These are phyloP conservation scores for Amblyjoppa proteus DNA, from an alignment of 2,888 invertebrate genomes.

Conservation along the genomic window DNA sequence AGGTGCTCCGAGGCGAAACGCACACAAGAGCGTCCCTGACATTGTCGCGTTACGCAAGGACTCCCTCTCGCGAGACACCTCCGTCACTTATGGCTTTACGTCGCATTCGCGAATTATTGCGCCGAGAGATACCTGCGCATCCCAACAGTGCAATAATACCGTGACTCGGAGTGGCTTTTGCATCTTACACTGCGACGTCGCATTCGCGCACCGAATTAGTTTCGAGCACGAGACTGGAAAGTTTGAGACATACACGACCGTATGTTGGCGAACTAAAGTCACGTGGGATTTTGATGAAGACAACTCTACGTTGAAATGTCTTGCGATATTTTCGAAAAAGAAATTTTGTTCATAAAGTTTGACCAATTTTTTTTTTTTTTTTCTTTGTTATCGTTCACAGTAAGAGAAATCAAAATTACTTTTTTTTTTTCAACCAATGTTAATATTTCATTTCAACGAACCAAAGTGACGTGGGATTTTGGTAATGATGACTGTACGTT, in stretches of 20 bases:
- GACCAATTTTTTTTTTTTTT: too few species aligned
- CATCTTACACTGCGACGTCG: neutral
- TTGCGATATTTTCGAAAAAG: too few species aligned
- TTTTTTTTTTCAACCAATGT: too few species aligned
- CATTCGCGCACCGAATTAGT: neutral
- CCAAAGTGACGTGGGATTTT: neutral
- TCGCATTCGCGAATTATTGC: constrained; percentile 39
- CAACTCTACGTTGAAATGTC: too few species aligned
- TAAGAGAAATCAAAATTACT: too few species aligned
- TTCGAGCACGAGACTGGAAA: neutral
- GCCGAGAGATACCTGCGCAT: neutral
- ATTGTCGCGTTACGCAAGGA: constrained; percentile 80
- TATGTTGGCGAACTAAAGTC: neutral
- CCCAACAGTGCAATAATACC: neutral
- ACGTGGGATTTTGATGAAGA: neutral
- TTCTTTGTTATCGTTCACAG: too few species aligned
- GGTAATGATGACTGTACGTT: too few species aligned
- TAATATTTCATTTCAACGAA: too few species aligned
- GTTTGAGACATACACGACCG: neutral
- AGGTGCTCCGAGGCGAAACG: constrained; percentile 74
- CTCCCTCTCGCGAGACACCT: constrained; percentile 49
- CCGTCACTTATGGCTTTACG: constrained; percentile 41
- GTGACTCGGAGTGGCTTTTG: neutral
- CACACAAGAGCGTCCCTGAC: constrained; percentile 77
- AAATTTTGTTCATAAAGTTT: too few species aligned